A percentile compares a stretch with the other conserved stretches of the same genome.
These are phyloP conservation scores for Callocephalon fimbriatum DNA, from an alignment of 2,113 vertebrate species.

Conservation along the genomic window DNA sequence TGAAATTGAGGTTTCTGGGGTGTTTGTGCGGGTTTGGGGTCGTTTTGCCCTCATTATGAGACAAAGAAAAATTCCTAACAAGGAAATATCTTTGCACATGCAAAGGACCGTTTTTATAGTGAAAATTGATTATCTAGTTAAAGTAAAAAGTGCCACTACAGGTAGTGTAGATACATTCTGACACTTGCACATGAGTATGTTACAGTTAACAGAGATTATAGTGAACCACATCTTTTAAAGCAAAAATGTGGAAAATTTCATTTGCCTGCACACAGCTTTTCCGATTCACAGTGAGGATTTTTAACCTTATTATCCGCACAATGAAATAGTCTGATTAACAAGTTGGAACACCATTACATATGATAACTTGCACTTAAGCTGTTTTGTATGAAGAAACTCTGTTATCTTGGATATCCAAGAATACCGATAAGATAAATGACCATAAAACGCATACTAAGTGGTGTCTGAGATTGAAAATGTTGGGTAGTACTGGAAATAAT, in stretches of 20 bases:
- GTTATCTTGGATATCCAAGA: not conserved
- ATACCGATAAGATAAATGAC: not conserved
- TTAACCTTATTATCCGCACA: not conserved
- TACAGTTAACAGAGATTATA: not conserved
- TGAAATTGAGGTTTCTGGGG: too few species aligned
- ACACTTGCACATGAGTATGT: accelerated
- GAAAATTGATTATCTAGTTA: not conserved
- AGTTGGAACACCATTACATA: not conserved
- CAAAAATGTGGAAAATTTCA: slow-evolving; percentile 6
- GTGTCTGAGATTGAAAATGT: not conserved
- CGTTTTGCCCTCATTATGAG: too few species aligned
- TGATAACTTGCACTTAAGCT: not conserved
- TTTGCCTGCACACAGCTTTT: not conserved
- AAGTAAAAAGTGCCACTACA: not conserved
- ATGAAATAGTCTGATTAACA: not conserved
- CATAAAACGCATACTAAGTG: not conserved
- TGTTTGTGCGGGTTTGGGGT: too few species aligned
- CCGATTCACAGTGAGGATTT: not conserved
- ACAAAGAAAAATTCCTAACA: not conserved
- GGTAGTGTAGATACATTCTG: not conserved
- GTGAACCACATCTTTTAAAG: not conserved
- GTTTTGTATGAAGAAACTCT: not conserved
- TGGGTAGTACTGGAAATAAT: not conserved
- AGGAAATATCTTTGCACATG: not conserved
- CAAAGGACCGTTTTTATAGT: not conserved